Conservation (phyloP, 2,888 invertebrate genomes). For the Pyrochroa serraticornis region DNA sequence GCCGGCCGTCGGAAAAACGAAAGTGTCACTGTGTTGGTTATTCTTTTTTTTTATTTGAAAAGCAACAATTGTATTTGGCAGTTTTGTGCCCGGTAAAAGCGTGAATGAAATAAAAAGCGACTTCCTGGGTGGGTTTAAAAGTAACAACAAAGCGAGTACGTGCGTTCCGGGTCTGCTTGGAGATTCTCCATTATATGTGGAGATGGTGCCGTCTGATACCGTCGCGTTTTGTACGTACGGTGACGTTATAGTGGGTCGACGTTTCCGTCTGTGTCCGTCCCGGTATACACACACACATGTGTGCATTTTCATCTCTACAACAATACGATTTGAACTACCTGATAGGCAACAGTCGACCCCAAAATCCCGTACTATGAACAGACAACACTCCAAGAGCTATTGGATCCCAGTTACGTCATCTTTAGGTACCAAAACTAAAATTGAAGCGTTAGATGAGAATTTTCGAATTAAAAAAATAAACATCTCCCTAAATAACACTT, state of each 20-base stretch:
- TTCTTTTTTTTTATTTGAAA: slow-evolving; percentile 21
- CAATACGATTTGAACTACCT: slow-evolving; percentile 42
- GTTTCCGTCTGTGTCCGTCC: slow-evolving; percentile 38
- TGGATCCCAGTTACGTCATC: too few species aligned
- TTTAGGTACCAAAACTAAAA: too few species aligned
- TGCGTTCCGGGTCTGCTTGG: slow-evolving; percentile 53
- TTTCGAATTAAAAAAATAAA: too few species aligned
- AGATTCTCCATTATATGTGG: slow-evolving; percentile 50
- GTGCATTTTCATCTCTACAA: slow-evolving; percentile 30
- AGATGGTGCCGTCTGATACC: slow-evolving; percentile 51
- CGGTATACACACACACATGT: slow-evolving; percentile 33
- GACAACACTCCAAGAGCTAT: neutral
- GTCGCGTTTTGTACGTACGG: slow-evolving; percentile 37
- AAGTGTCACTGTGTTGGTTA: slow-evolving; percentile 2
- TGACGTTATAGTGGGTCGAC: slow-evolving; percentile 37
- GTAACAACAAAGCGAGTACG: slow-evolving; percentile 54
- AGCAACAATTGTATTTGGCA: slow-evolving; percentile 40
- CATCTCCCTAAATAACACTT: too few species aligned
- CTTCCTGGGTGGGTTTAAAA: slow-evolving; percentile 55
- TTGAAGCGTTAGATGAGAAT: too few species aligned
- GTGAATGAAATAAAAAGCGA: slow-evolving; percentile 51
- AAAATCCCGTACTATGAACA: slow-evolving; percentile 6
- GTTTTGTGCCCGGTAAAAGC: slow-evolving; percentile 40
- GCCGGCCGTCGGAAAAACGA: too few species aligned
- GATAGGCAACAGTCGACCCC: slow-evolving; percentile 25